Percentiles rank a stretch among this genome's conserved stretches.
These are phyloP conservation scores for Anorthoa munda DNA, from an alignment of 2,888 invertebrate species.

Conservation along the genomic window DNA sequence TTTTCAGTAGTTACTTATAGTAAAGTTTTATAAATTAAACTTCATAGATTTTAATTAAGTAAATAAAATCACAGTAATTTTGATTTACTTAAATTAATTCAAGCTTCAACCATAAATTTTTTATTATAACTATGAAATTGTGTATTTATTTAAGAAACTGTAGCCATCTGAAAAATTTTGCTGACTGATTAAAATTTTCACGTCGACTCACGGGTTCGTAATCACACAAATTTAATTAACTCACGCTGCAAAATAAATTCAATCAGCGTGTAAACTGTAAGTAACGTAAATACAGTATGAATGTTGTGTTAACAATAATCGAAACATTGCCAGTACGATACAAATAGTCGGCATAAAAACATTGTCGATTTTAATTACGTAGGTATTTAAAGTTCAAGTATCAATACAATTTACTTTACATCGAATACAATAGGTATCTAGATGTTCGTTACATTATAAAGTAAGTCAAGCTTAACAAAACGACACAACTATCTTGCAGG, in stretches of 20 bases:
- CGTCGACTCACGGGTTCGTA: background rate
- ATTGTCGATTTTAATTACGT: slow-evolving; percentile 1
- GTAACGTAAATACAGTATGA: slow-evolving; percentile 7
- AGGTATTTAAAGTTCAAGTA: background rate
- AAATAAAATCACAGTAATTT: background rate
- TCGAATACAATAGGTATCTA: background rate
- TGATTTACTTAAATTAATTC: background rate
- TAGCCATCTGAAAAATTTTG: background rate
- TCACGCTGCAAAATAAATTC: slow-evolving; percentile 2
- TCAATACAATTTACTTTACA: background rate
- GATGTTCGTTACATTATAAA: background rate
- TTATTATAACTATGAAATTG: background rate
- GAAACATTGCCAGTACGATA: slow-evolving; percentile 7
- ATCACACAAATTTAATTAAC: slow-evolving; percentile 1
- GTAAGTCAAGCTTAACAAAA: background rate
- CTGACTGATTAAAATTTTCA: slow-evolving; percentile 7
- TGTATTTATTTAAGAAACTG: background rate
- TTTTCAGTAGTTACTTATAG: too few species aligned
- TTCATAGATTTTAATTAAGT: too few species aligned
- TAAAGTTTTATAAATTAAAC: too few species aligned
- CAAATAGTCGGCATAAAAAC: background rate
- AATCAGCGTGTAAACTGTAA: background rate
- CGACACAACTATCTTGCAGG: slow-evolving; percentile 10
- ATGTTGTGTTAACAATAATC: slow-evolving; percentile 8
- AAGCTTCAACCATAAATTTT: background rate